Conservation (phyloP, 2,113 vertebrate genomes). For the Seriola dumerili region DNA sequence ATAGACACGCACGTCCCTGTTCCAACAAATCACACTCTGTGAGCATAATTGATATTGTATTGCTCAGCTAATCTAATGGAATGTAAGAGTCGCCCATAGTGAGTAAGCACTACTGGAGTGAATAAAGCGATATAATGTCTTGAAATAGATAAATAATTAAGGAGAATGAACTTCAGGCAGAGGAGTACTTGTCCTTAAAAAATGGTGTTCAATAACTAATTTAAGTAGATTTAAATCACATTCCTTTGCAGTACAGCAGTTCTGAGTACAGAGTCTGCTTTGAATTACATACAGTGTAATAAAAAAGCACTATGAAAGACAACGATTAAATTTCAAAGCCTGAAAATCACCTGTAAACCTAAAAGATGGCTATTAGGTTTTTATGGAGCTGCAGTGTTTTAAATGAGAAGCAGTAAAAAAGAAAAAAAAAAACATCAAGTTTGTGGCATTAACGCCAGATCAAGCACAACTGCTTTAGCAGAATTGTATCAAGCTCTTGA, state of each 20-base stretch:
- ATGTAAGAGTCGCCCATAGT: constrained; percentile 14
- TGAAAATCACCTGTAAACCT: constrained; percentile 15
- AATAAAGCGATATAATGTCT: constrained; percentile 41
- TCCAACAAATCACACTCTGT: constrained; percentile 39
- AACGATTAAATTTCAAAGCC: background rate
- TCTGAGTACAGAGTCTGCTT: constrained; percentile 14
- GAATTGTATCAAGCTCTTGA: background rate
- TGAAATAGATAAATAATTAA: constrained; percentile 60
- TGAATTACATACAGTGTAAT: constrained; percentile 16
- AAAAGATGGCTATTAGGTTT: background rate
- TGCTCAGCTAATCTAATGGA: constrained; percentile 55
- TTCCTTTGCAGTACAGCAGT: constrained; percentile 14
- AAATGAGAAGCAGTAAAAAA: constrained; percentile 26
- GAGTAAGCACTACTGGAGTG: constrained; percentile 48
- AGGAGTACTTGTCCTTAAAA: constrained; percentile 22
- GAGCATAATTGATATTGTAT: constrained; percentile 46
- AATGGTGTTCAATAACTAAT: constrained; percentile 20
- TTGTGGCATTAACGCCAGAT: constrained; percentile 19
- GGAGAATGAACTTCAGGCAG: constrained; percentile 33
- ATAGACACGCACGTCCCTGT: background rate
- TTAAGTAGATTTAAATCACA: constrained; percentile 38
- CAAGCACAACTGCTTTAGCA: background rate
- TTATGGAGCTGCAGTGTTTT: background rate
- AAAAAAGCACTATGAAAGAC: constrained; percentile 11
- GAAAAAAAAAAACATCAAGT: background rate